These are phyloP conservation scores for Coturnix japonica DNA, from an alignment of 2,113 vertebrate species.

Conservation along the genomic window DNA sequence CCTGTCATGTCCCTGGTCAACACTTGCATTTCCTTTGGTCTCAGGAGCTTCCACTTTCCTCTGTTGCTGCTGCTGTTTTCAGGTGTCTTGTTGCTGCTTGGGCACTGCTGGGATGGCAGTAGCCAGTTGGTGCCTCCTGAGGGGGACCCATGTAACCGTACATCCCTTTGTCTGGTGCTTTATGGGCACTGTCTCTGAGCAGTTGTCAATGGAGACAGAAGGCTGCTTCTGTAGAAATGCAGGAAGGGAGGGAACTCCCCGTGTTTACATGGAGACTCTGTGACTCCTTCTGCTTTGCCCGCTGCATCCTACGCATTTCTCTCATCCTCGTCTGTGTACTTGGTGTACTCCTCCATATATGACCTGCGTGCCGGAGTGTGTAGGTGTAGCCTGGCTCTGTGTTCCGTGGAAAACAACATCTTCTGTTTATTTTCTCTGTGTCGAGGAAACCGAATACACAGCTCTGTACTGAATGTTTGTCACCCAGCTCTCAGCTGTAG, in stretches of 20 bases:
- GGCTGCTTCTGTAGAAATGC: neutral
- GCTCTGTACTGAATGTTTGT: neutral
- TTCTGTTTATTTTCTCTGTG: neutral
- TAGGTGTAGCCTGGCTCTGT: neutral
- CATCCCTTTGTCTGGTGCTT: neutral
- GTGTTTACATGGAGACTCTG: neutral
- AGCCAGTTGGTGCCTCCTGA: neutral
- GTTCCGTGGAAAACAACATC: accelerated
- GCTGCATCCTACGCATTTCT: accelerated
- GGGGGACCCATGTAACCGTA: accelerated
- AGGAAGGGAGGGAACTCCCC: accelerated
- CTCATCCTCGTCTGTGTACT: neutral
- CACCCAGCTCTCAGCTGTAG: neutral
- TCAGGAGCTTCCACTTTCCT: neutral
- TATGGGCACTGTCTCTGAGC: neutral
- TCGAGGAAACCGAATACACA: accelerated
- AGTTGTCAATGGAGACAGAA: neutral
- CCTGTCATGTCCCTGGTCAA: neutral
- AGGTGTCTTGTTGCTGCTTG: neutral
- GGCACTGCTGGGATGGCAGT: neutral
- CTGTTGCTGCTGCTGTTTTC: neutral
- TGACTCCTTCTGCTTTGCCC: neutral
- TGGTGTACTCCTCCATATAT: neutral
- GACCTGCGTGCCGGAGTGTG: accelerated
- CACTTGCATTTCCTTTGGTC: neutral